These are phyloP conservation scores for Phaethon lepturus DNA, from an alignment of 2,113 vertebrate species.

Conservation along the genomic window DNA sequence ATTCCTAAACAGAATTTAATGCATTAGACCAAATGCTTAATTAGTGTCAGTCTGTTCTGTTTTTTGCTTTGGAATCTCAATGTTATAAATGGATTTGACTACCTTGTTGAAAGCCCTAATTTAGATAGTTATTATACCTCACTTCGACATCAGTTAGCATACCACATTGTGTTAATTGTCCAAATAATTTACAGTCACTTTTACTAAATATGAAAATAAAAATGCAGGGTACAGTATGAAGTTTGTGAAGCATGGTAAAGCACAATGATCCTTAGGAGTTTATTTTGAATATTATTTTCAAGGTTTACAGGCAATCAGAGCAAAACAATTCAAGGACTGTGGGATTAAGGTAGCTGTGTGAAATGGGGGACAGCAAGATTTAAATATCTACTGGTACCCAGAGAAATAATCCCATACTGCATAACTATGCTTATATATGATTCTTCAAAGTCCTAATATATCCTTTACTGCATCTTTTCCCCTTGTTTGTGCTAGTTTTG, in stretches of 20 bases:
- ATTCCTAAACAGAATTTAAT: background rate
- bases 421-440: background rate
- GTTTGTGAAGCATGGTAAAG: background rate
- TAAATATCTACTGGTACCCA: background rate
- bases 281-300: background rate
- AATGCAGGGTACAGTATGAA: background rate
- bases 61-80: background rate
- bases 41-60: background rate
- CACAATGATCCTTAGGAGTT: background rate
- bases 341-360: background rate
- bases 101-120: background rate
- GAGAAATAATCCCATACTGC: background rate
- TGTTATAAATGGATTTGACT: background rate
- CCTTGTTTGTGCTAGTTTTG: background rate
- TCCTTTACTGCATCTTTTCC: background rate
- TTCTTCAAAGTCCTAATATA: background rate
- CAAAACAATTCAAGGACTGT: background rate
- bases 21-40: background rate
- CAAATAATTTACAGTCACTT: background rate
- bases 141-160: background rate
- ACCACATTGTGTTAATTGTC: background rate
- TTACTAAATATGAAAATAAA: background rate
- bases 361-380: background rate
- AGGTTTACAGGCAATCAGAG: background rate
- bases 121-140: background rate